phyloP scores from a whole-genome alignment of 2,888 invertebrate genomes.

The Abrostola triplasia region DNA sequence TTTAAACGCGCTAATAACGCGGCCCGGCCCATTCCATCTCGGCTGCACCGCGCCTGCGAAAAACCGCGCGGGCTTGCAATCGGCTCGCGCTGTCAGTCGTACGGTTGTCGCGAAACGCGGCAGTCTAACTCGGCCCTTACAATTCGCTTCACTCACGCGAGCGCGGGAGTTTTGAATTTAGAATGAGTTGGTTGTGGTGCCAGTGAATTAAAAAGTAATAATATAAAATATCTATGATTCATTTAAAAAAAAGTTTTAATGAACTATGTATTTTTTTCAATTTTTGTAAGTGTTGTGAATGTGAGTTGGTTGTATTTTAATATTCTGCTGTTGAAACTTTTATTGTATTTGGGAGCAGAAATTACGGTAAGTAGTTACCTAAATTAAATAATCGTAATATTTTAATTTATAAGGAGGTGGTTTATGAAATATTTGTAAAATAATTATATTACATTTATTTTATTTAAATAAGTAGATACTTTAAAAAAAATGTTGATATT shows the following conservation, averaged over 20 bases:
- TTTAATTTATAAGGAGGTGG: background rate
- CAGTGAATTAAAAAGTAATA: constrained; percentile 41
- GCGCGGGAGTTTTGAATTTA: constrained; percentile 61
- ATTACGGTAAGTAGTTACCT: constrained; percentile 38
- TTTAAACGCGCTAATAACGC: constrained; percentile 43
- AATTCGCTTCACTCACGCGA: constrained; percentile 36
- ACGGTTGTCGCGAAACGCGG: constrained; percentile 62
- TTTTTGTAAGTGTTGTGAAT: constrained; percentile 45
- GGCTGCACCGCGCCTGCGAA: constrained; percentile 65
- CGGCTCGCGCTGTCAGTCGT: constrained; percentile 51
- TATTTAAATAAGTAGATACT: too few species aligned
- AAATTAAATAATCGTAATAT: background rate
- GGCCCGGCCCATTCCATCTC: constrained; percentile 40
- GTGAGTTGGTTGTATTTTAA: constrained; percentile 34
- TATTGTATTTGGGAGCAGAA: constrained; percentile 20
- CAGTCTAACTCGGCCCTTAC: constrained; percentile 62
- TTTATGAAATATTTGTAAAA: background rate
- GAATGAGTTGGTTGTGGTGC: constrained; percentile 53
- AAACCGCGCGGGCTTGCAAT: constrained; percentile 35
- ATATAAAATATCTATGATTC: constrained; percentile 13
- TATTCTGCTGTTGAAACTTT: constrained; percentile 4
- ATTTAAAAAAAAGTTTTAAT: constrained; percentile 26
- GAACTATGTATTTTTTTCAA: constrained; percentile 19
- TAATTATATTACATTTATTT: too few species aligned
- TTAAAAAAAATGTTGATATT: too few species aligned